Conservation (phyloP, 1,140 invertebrate genomes). For the Meloidogyne exigua region DNA sequence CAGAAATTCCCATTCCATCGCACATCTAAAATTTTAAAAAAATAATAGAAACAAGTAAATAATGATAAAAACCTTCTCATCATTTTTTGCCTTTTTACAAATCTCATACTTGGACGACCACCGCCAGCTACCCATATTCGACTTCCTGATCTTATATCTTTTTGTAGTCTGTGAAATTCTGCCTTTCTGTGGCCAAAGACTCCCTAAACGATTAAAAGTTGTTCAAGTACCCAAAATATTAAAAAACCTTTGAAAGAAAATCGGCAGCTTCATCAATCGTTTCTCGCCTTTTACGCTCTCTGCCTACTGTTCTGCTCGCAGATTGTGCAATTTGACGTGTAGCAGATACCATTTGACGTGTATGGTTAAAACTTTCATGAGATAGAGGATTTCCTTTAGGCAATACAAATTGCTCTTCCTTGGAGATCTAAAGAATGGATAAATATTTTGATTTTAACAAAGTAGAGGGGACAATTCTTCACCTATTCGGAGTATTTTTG, state of each 20-base stretch:
- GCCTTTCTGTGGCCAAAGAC: constrained; percentile 17
- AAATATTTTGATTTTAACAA: too few species aligned
- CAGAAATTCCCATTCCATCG: constrained; percentile 62
- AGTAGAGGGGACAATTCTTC: too few species aligned
- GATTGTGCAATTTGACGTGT: constrained; percentile 56
- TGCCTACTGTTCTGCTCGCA: constrained; percentile 37
- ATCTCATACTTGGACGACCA: constrained; percentile 30
- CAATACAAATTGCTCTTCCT: background rate
- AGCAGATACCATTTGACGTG: constrained; percentile 48
- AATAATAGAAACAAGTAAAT: background rate
- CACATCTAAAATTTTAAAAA: constrained; percentile 46
- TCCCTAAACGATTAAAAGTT: background rate
- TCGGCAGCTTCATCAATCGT: constrained; percentile 51
- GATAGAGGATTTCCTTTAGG: background rate
- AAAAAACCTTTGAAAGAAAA: constrained; percentile 36
- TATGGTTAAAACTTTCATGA: constrained; percentile 38
- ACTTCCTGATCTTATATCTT: constrained; percentile 8
- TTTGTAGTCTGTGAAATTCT: constrained; percentile 30
- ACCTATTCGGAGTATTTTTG: too few species aligned
- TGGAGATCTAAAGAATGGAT: too few species aligned
- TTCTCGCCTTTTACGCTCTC: constrained; percentile 46
- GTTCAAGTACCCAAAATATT: background rate
- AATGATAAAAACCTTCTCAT: constrained; percentile 43
- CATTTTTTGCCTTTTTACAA: constrained; percentile 58
- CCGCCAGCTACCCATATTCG: constrained; percentile 19